These are phyloP conservation scores for Heliothis virescens DNA, from an alignment of 1,140 invertebrate species.

Conservation along the genomic window DNA sequence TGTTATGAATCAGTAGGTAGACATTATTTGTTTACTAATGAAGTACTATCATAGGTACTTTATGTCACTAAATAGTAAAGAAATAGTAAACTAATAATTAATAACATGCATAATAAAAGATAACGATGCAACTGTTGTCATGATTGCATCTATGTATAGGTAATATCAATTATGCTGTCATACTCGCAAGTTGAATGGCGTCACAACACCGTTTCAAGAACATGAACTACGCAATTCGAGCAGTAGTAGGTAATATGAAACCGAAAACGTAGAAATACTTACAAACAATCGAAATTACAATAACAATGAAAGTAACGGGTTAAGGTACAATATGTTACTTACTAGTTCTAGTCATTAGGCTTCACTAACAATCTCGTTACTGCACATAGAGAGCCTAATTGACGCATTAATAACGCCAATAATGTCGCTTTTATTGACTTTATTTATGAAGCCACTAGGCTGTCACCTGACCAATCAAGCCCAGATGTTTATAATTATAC, in stretches of 20 bases:
- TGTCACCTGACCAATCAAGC: conserved; percentile 39
- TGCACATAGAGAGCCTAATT: conserved; percentile 22
- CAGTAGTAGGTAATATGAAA: conserved; percentile 17
- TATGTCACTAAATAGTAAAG: too few species aligned
- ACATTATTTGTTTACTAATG: too few species aligned
- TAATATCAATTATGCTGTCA: conserved; percentile 16
- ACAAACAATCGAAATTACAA: conserved; percentile 33
- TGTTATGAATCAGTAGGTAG: too few species aligned
- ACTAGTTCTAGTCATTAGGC: conserved; percentile 16
- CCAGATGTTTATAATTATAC: conserved; percentile 28
- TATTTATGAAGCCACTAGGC: conserved; percentile 10
- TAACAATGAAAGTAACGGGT: conserved; percentile 9
- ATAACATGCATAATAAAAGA: not conserved
- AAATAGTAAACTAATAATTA: not conserved
- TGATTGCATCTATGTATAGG: not conserved
- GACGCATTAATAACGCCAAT: conserved; percentile 11
- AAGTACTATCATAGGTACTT: too few species aligned
- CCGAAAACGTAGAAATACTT: conserved; percentile 5
- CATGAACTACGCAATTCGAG: conserved; percentile 11
- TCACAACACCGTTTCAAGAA: conserved; percentile 15
- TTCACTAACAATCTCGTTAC: conserved; percentile 28
- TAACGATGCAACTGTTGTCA: not conserved
- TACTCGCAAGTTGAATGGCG: not conserved
- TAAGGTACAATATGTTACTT: not conserved
- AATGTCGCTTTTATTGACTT: conserved; percentile 33